Evolutionary conservation across 2,797 vertebrate species (phyloP), one percentile per base, ranked within the genome.

Genomic region (Scomberomorus guttatus): DNA sequence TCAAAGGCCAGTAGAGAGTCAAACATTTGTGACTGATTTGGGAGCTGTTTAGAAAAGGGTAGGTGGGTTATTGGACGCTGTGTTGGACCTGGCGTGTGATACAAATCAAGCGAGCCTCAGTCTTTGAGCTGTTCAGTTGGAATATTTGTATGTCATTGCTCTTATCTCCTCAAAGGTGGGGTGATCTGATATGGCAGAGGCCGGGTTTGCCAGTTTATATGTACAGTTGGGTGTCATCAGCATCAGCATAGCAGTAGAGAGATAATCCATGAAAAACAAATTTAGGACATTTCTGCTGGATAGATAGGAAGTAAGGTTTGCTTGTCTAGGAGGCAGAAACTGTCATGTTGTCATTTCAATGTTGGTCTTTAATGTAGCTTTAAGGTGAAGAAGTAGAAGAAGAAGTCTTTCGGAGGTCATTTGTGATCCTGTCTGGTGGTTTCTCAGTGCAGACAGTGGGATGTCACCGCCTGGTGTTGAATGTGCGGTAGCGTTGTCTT

Each of bases 171-270:
- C 5, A 27, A 37, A 55, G 6, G 2, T 12, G 25, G 39, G 0
- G 13, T 2, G 3, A 42, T 13, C 1, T 39, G 42, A 56, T 27
- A 3, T 0, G 10, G 18, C 22, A 58, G 24, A 63, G 11, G 4
- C 5, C 10, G 25, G n/a, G 5, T 29, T 20, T 58, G 3, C 29
- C 48, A 32, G 6, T 54, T 13, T 13, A 56, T 27, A 27, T 52
- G 27, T 54, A 65, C 22, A 69, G 1, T 8, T 29, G 13, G 20
- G n/a, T 34, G 22, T 61, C 50, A 18, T 77, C 82, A 37, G 58
- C 50, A 18, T 77, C 82, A 37, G 58, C 52, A 68, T 10, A 77
- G 46, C 29, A 68, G 13, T 25, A 5, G 52, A 32, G 12, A 58
- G 6, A 54, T 11, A 48, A 29, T 42, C 5, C 27, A 48, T 55